Evolutionary conservation across 2,797 vertebrate species (phyloP), one percentile per base, ranked within the genome.

Genomic region (Paratrypauchen microcephalus): DNA sequence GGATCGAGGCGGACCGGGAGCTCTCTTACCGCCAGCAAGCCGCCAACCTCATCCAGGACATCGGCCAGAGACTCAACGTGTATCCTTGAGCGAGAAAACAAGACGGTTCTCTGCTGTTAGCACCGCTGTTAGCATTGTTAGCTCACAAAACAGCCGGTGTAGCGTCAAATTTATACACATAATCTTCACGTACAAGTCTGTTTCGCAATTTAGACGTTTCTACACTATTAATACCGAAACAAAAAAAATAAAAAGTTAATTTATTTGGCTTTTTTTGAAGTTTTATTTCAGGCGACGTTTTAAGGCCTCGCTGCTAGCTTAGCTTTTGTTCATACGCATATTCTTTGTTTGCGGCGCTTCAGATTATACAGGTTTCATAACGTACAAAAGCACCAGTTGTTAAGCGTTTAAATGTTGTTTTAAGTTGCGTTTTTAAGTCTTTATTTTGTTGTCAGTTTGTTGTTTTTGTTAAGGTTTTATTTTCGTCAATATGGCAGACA

Each of bases 21-120:
- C 94, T 98, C 12, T 98, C 97, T 0, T 97, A 95, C 91, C 95
- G 97, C 69, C 97, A 99, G 84, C 97, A 98, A 86, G 97, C 97
- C 79, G 97, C 97, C 79, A 99, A 98, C 91, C 89, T 98, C 11
- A 95, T 99, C 87, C 97, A 99, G 80, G 97, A 98, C 0, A 98
- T 99, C 92, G 97, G 97, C 79, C 97, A 98, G 93, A 95, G 96
- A 80, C 95, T 98, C 88, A 98, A 97, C 90, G 97, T 98, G 97
- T 99, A 98, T 98, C 97, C 96, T 45, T 45, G 1, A 15, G 55
- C 80, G 41, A 45, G 11, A 52, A 23, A 65, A 9, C 24, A 6
- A 19, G 36, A 16, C 75, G 67, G 24, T 65, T 2, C 70, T 74
- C 72, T 39, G 11, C 0, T 6, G 73, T 65, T 79, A 83, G 75